phyloP scores from a whole-genome alignment of 2,888 invertebrate genomes.

The Gnatocerus cornutus region DNA sequence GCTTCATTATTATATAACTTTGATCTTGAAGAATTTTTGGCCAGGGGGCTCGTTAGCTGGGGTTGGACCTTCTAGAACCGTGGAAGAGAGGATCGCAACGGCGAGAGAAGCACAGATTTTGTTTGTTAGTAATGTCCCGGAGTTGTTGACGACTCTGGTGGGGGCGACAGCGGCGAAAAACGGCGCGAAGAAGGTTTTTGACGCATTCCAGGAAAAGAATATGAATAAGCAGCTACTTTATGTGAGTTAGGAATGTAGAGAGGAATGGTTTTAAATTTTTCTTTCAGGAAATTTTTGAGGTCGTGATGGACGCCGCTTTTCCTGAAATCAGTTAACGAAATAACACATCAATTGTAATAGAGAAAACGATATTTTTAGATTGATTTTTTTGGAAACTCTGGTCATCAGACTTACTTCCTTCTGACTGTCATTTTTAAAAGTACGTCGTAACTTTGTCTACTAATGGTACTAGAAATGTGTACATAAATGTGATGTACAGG shows the following conservation, averaged over 20 bases:
- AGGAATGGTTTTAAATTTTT: background rate
- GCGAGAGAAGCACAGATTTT: slow-evolving; percentile 80
- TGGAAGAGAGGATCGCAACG: slow-evolving; percentile 80
- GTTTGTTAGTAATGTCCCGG: slow-evolving; percentile 83
- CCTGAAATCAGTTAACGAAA: slow-evolving; percentile 69
- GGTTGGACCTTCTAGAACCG: slow-evolving; percentile 72
- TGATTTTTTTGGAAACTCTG: slow-evolving; percentile 4
- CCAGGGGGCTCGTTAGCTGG: slow-evolving; percentile 85
- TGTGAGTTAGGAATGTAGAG: slow-evolving; percentile 75
- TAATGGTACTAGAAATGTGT: slow-evolving; percentile 38
- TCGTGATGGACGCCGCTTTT: slow-evolving; percentile 73
- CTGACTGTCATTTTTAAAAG: slow-evolving; percentile 20
- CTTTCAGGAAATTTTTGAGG: slow-evolving; percentile 73
- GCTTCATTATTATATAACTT: slow-evolving; percentile 89
- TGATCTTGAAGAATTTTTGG: slow-evolving; percentile 92
- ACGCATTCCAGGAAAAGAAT: slow-evolving; percentile 87
- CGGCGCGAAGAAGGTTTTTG: slow-evolving; percentile 90
- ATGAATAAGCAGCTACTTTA: slow-evolving; percentile 94
- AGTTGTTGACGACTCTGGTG: slow-evolving; percentile 87
- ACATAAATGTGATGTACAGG: slow-evolving; percentile 42
- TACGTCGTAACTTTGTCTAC: slow-evolving; percentile 7
- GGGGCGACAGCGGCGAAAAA: slow-evolving; percentile 89
- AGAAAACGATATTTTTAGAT: slow-evolving; percentile 25
- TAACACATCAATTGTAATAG: slow-evolving; percentile 15
- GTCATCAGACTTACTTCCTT: slow-evolving; percentile 17